Evolutionary conservation across 2,888 invertebrate genomes (phyloP).

Genomic region (Anarsia innoxiella): DNA sequence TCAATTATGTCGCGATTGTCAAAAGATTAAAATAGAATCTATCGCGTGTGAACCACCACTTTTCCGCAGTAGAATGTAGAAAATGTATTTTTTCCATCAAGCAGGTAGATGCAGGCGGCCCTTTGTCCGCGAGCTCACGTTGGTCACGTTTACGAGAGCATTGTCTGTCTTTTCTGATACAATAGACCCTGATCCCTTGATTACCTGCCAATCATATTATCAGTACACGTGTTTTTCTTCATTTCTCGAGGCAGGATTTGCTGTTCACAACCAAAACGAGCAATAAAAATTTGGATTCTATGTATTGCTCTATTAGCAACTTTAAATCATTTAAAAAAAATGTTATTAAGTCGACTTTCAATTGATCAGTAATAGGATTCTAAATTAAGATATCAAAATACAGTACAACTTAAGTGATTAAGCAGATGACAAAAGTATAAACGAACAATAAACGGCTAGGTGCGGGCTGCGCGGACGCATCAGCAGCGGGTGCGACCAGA

Average conservation of each 20-base stretch:
- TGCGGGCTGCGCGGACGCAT: no score
- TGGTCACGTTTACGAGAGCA: constrained; percentile 52
- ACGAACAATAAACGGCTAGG: constrained; percentile 22
- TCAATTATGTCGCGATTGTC: constrained; percentile 61
- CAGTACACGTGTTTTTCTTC: constrained; percentile 47
- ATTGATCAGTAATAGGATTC: no score
- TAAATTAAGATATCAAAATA: no score
- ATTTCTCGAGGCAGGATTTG: no score
- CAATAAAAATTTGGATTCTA: no score
- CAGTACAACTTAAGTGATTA: no score
- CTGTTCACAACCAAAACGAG: no score
- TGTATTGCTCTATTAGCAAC: no score
- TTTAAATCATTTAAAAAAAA: no score
- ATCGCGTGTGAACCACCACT: constrained; percentile 65
- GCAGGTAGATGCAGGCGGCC: constrained; percentile 28
- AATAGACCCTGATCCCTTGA: constrained; percentile 47
- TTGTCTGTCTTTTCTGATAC: constrained; percentile 47
- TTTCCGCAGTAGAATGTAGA: constrained; percentile 59
- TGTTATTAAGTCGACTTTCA: no score
- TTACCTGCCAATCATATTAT: constrained; percentile 49
- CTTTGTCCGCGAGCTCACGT: constrained; percentile 54
- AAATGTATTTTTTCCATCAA: constrained; percentile 39
- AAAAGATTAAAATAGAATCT: constrained; percentile 67
- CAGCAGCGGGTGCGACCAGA: constrained; percentile 36
- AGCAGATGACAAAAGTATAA: not conserved